A percentile compares a stretch with the other conserved stretches of the same genome.
Evolutionary conservation across 2,113 vertebrate genomes (phyloP).

Genomic region (Rhadina sibilatrix): DNA sequence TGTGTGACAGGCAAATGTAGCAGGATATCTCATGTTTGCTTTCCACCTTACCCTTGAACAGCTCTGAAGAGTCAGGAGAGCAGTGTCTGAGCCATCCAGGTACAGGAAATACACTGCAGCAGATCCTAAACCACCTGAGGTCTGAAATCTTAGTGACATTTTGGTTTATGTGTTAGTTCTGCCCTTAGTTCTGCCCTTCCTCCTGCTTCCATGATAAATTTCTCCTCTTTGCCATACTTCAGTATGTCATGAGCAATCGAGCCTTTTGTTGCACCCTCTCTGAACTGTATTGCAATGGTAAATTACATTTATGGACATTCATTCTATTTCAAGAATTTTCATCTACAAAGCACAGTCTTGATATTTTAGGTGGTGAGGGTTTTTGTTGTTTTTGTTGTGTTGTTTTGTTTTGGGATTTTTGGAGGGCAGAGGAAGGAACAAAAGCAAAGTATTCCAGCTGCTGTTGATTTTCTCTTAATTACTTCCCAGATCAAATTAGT

Average conservation of each 20-base stretch:
- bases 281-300: neutral
- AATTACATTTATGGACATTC: neutral
- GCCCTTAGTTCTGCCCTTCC: neutral
- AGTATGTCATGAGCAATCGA: neutral
- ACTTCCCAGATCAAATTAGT: neutral
- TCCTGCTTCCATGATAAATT: neutral
- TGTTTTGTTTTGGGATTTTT: neutral
- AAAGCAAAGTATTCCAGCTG: neutral
- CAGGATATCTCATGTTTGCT: neutral
- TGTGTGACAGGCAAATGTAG: neutral
- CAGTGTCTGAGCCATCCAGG: neutral
- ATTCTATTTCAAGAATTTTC: neutral
- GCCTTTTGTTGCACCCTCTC: neutral
- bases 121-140: neutral
- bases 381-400: neutral
- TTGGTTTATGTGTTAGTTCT: neutral
- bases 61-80: neutral
- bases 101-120: neutral
- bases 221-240: neutral
- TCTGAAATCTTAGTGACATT: neutral
- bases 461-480: slow-evolving; percentile 14
- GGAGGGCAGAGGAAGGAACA: neutral
- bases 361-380: neutral
- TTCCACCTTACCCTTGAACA: neutral
- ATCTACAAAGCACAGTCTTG: neutral